phyloP scores from a whole-genome alignment of 2,797 vertebrate species.

The Florisuga fusca region DNA sequence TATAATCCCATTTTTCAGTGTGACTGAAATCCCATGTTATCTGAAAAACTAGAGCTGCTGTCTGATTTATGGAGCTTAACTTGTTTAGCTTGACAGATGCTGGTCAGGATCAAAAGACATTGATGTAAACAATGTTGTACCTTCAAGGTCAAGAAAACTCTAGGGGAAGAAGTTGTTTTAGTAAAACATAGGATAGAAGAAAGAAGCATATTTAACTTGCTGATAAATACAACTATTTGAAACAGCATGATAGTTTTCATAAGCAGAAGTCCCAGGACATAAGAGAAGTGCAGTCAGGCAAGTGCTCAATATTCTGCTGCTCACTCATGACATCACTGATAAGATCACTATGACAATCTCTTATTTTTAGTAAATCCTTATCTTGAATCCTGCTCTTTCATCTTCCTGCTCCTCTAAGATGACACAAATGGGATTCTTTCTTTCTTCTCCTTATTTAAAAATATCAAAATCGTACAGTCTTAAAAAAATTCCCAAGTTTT shows the following conservation, averaged over 20 bases:
- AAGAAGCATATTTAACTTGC: neutral
- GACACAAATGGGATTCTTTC: neutral
- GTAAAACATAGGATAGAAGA: neutral
- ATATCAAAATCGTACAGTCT: neutral
- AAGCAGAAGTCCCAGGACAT: neutral
- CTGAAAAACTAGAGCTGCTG: neutral
- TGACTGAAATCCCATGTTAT: conserved; percentile 11
- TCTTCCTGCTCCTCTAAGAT: neutral
- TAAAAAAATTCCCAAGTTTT: neutral
- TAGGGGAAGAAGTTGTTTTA: neutral
- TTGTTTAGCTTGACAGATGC: conserved; percentile 28
- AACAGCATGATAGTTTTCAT: neutral
- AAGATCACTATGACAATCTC: neutral
- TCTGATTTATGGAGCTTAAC: conserved; percentile 25
- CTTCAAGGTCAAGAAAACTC: conserved; percentile 25
- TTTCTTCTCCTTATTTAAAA: neutral
- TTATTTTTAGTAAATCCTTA: neutral
- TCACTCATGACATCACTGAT: neutral
- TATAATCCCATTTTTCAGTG: conserved; percentile 35
- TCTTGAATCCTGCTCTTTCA: neutral
- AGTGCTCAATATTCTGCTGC: neutral
- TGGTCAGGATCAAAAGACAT: conserved; percentile 31
- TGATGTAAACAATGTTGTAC: neutral
- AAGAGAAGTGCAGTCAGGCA: neutral
- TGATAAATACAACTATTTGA: neutral